Evolutionary conservation across 92 coral and sea anemone species (phyloP).

Genomic region (Parazoanthus atlanticus): DNA sequence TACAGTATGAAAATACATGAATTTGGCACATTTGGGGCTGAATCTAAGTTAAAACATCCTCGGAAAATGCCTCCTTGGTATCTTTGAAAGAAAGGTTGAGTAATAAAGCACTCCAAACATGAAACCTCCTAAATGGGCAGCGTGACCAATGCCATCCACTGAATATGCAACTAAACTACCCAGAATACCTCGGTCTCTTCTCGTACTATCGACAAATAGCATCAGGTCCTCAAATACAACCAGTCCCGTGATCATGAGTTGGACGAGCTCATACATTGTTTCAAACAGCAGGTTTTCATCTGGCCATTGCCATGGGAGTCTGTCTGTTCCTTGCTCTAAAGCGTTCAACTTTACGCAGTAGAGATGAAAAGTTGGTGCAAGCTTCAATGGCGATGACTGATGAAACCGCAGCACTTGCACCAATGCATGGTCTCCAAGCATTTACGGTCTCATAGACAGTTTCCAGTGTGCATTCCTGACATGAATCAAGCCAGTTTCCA

Average conservation of each 20-base stretch:
- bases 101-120: conserved; percentile 84
- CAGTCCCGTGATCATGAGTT: conserved; percentile 56
- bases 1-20: no score
- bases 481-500: conserved; percentile 55
- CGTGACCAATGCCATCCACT: conserved; percentile 84
- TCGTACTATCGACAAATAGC: conserved; percentile 61
- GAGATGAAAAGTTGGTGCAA: conserved; percentile 65
- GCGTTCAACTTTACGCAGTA: conserved; percentile 59
- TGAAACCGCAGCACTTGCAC: conserved; percentile 89
- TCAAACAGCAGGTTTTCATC: conserved; percentile 46
- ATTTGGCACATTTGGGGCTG: background rate
- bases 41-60: background rate
- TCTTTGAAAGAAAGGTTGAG: conserved; percentile 41
- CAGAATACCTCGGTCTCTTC: conserved; percentile 58
- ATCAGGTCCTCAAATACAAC: conserved; percentile 60
- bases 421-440: conserved; percentile 79
- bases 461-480: conserved; percentile 57
- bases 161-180: conserved; percentile 75
- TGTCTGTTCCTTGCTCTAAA: conserved; percentile 44
- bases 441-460: conserved; percentile 67
- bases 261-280: conserved; percentile 62
- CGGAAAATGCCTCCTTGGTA: conserved; percentile 33
- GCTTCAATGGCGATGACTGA: conserved; percentile 82
- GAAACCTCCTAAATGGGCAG: conserved; percentile 92
- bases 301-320: conserved; percentile 38